Evolutionary conservation across 1,140 invertebrate species (phyloP).

Genomic region (Brachionus manjavacas): DNA sequence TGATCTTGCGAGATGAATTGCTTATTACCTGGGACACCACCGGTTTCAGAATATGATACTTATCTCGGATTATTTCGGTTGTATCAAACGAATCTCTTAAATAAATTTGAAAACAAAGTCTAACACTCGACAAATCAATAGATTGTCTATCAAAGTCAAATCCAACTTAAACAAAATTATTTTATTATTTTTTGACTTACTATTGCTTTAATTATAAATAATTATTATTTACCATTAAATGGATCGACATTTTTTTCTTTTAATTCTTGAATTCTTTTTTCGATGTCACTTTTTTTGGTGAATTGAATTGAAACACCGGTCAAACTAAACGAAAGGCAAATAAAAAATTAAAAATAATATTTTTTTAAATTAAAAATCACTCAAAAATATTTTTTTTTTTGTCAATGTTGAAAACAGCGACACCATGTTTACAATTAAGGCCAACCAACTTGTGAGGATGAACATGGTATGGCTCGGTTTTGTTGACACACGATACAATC

Average conservation of each 20-base stretch:
- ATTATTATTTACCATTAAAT: slow-evolving; percentile 1
- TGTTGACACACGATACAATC: slow-evolving; percentile 1
- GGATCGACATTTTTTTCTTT: slow-evolving; percentile 28
- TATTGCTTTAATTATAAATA: not conserved
- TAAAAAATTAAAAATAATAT: not conserved
- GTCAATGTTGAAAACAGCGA: not conserved
- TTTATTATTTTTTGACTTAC: not conserved
- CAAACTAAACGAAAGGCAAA: not conserved
- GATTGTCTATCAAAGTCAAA: slow-evolving; percentile 6
- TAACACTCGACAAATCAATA: not conserved
- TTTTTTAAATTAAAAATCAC: not conserved
- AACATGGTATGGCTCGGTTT: not conserved
- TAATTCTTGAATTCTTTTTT: slow-evolving; percentile 15
- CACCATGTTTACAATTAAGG: not conserved
- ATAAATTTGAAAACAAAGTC: slow-evolving; percentile 29
- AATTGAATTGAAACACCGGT: not conserved
- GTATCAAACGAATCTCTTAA: not conserved
- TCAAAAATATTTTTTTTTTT: not conserved
- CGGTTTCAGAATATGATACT: slow-evolving; percentile 21
- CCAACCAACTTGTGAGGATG: slow-evolving; percentile 2
- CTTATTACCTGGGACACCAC: not conserved
- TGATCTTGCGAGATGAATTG: not conserved
- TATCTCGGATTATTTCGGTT: slow-evolving; percentile 2
- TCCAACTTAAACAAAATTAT: not conserved
- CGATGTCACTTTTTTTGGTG: slow-evolving; percentile 30